phyloP scores from a whole-genome alignment of 2,888 invertebrate genomes.

The Oscheius sp. region DNA sequence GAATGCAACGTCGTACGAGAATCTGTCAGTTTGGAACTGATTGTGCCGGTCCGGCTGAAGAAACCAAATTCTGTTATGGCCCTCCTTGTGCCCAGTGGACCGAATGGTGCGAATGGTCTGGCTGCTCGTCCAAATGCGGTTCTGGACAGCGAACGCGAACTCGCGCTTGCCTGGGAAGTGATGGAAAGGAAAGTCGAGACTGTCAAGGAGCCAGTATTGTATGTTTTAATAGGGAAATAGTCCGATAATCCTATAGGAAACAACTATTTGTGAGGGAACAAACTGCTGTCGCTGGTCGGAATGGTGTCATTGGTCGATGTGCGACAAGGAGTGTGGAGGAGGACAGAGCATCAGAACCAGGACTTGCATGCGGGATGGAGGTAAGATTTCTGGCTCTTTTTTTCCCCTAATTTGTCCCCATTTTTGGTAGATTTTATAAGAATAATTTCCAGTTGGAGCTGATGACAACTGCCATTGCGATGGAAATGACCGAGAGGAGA shows the following conservation, averaged over 20 bases:
- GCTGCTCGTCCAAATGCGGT: conserved; percentile 57
- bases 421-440: background rate
- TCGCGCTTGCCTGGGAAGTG: conserved; percentile 50
- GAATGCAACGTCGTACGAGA: conserved; percentile 54
- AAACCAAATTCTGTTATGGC: conserved; percentile 61
- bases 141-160: conserved; percentile 58
- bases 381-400: conserved; percentile 3
- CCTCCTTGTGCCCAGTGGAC: conserved; percentile 63
- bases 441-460: conserved; percentile 21
- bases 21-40: conserved; percentile 64
- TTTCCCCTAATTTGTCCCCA: background rate
- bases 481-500: conserved; percentile 57
- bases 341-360: conserved; percentile 55
- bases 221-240: background rate
- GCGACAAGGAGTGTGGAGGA: conserved; percentile 62
- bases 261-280: conserved; percentile 54
- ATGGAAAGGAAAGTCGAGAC: conserved; percentile 55
- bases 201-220: conserved; percentile 58
- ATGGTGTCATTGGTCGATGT: conserved; percentile 63
- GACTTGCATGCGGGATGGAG: conserved; percentile 55
- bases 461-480: conserved; percentile 56
- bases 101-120: conserved; percentile 61
- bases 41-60: conserved; percentile 60
- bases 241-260: conserved; percentile 33
- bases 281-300: conserved; percentile 62